Percentiles rank a stretch among this genome's conserved stretches.
Conservation (phyloP, 2,113 vertebrate genomes). For the Malurus elegans region DNA sequence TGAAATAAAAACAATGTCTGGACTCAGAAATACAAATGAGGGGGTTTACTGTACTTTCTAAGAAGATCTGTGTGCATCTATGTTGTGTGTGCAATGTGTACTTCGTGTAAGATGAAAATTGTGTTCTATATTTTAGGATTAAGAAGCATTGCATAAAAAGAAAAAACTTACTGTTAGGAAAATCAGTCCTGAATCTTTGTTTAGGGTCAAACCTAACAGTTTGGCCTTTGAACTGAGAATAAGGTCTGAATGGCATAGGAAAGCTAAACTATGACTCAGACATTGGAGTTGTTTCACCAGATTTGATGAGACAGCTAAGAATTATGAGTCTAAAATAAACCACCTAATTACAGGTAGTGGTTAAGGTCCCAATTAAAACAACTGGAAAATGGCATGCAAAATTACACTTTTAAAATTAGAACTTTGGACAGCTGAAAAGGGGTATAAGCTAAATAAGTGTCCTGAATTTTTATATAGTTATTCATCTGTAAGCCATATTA, state of each 20-base stretch:
- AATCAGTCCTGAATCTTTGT: background rate
- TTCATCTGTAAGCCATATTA: background rate
- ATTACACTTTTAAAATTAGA: background rate
- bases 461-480: background rate
- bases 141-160: background rate
- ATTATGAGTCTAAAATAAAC: conserved; percentile 9
- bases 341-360: background rate
- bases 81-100: background rate
- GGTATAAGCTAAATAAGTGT: background rate
- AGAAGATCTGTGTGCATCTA: background rate
- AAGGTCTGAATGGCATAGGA: background rate
- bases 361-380: background rate
- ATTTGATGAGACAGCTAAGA: background rate
- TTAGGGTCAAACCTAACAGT: background rate
- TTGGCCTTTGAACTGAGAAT: background rate
- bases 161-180: background rate
- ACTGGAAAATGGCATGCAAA: background rate
- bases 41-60: background rate
- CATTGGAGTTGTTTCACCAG: background rate
- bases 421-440: background rate
- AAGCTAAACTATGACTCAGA: background rate
- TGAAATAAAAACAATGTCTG: background rate
- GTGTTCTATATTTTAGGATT: background rate
- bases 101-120: background rate
- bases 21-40: background rate